A percentile compares a stretch with the other conserved stretches of the same genome.
Evolutionary conservation across 2,797 vertebrate genomes (phyloP).

Genomic region (Euphonia xanthogaster): DNA sequence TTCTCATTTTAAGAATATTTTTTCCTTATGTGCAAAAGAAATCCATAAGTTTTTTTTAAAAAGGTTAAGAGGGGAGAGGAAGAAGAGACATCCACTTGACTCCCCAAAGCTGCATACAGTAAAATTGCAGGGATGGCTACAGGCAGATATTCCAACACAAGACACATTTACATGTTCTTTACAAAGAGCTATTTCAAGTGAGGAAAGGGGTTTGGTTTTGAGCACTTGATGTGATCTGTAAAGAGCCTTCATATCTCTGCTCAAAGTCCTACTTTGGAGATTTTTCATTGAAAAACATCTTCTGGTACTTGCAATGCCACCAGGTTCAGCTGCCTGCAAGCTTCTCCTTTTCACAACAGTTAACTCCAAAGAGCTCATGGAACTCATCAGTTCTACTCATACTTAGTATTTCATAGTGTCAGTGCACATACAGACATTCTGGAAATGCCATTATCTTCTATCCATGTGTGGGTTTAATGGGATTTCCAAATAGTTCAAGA

Average conservation of each 20-base stretch:
- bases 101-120: not conserved
- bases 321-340: slow-evolving; percentile 1
- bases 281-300: not conserved
- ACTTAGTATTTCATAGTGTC: not conserved
- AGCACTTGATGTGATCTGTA: not conserved
- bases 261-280: not conserved
- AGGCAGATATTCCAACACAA: not conserved
- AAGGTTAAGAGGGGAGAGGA: no score
- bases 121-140: not conserved
- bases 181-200: not conserved
- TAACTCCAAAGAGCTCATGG: not conserved
- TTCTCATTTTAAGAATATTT: slow-evolving; percentile 1
- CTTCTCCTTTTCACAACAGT: not conserved
- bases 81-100: not conserved
- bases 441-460: slow-evolving; percentile 37
- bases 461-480: slow-evolving; percentile 35
- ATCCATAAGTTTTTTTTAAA: not conserved
- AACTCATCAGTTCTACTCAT: not conserved
- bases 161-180: not conserved
- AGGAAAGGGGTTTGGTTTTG: not conserved
- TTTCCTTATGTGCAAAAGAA: not conserved
- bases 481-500: not conserved
- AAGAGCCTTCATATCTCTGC: not conserved
- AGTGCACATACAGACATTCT: not conserved
- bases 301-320: not conserved